Evolutionary conservation across 2,888 invertebrate genomes (phyloP).

Genomic region (Gortyna flavago): DNA sequence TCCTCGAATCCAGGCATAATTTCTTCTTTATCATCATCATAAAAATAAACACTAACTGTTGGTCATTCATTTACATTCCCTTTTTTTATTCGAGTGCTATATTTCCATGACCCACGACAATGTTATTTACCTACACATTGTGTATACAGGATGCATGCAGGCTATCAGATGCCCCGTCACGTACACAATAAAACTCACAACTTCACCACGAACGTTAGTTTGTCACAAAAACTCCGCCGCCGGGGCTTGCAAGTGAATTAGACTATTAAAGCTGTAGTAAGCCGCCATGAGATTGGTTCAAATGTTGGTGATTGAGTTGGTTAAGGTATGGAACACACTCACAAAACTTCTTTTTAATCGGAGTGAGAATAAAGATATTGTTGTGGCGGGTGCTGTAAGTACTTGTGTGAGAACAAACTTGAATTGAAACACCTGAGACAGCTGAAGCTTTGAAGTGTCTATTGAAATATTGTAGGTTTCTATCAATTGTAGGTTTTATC

Average conservation of each 20-base stretch:
- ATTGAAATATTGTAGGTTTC: constrained; percentile 15
- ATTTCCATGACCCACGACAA: constrained; percentile 53
- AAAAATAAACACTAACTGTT: not conserved
- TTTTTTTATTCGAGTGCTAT: constrained; percentile 31
- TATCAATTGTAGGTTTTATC: constrained; percentile 20
- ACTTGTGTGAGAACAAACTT: not conserved
- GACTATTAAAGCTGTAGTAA: constrained; percentile 71
- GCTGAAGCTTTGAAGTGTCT: constrained; percentile 3
- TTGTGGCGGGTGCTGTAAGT: not conserved
- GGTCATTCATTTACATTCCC: not conserved
- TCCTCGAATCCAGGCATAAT: not conserved
- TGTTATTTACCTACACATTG: constrained; percentile 55
- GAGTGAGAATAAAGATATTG: not conserved
- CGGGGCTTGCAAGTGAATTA: constrained; percentile 82
- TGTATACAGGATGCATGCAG: constrained; percentile 66
- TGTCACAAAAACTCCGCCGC: constrained; percentile 81
- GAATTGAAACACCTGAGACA: constrained; percentile 3
- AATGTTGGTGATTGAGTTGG: constrained; percentile 58
- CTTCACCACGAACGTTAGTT: constrained; percentile 77
- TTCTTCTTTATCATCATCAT: not conserved
- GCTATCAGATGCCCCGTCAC: constrained; percentile 77
- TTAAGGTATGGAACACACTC: constrained; percentile 1
- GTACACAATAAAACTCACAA: constrained; percentile 83
- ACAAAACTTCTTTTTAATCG: not conserved
- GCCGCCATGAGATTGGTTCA: constrained; percentile 58